These are phyloP conservation scores for Ariopsis seemanni DNA, from an alignment of 2,113 vertebrate genomes.

Conservation along the genomic window DNA sequence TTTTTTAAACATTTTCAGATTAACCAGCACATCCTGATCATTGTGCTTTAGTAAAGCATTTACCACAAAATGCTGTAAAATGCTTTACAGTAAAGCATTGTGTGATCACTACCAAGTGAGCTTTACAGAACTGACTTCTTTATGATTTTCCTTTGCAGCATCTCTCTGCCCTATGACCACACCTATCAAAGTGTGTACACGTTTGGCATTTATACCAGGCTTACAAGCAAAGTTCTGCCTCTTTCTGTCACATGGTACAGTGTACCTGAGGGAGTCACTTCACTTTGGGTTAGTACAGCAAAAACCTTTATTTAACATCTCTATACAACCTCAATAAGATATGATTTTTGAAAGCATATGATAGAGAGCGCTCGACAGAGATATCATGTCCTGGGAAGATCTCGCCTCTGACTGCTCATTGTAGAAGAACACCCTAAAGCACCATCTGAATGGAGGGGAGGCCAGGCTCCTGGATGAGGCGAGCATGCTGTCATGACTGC, in stretches of 20 bases:
- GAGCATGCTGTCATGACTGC: too few species aligned
- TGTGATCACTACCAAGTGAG: not conserved
- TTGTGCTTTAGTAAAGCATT: not conserved
- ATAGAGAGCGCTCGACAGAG: not conserved
- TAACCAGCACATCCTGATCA: not conserved
- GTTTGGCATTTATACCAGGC: conserved; percentile 67
- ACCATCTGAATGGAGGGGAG: too few species aligned
- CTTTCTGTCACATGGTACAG: conserved; percentile 68
- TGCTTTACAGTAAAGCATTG: not conserved
- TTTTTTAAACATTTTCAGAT: not conserved
- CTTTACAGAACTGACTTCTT: not conserved
- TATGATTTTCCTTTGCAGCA: conserved; percentile 49
- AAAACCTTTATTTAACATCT: not conserved
- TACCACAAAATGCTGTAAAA: not conserved
- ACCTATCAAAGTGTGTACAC: conserved; percentile 69
- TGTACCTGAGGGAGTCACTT: conserved; percentile 58
- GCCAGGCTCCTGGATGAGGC: too few species aligned
- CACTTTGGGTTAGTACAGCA: conserved; percentile 64
- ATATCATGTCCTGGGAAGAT: too few species aligned
- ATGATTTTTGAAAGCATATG: not conserved
- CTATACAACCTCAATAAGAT: not conserved
- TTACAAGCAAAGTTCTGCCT: conserved; percentile 66
- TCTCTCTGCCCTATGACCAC: conserved; percentile 72
- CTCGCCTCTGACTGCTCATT: too few species aligned
- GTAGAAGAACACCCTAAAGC: too few species aligned